These are phyloP conservation scores for Lasioglossum leucozonium DNA, from an alignment of 2,888 invertebrate genomes.

Conservation along the genomic window DNA sequence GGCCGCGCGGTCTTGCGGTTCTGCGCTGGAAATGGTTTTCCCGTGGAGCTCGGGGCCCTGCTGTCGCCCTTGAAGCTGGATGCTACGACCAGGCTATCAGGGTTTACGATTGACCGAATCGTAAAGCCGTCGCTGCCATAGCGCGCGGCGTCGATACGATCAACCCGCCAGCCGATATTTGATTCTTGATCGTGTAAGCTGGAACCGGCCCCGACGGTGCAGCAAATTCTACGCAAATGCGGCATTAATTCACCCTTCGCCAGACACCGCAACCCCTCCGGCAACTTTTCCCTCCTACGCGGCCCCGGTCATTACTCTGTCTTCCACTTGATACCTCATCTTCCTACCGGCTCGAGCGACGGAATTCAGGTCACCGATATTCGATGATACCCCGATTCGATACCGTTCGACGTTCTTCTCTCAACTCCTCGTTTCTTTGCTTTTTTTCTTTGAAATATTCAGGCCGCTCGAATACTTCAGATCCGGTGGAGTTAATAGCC, in stretches of 20 bases:
- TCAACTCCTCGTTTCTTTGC: not conserved
- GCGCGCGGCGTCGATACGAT: slow-evolving; percentile 25
- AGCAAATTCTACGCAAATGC: slow-evolving; percentile 59
- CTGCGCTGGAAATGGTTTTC: slow-evolving; percentile 24
- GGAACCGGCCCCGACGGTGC: slow-evolving; percentile 37
- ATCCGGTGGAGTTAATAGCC: not conserved
- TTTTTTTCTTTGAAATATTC: not conserved
- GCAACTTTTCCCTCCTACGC: slow-evolving; percentile 12
- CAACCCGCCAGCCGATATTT: slow-evolving; percentile 46
- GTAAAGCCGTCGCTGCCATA: slow-evolving; percentile 58
- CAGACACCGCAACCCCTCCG: slow-evolving; percentile 14
- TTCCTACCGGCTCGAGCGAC: slow-evolving; percentile 12
- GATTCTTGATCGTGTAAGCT: slow-evolving; percentile 61
- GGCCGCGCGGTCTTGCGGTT: slow-evolving; percentile 27
- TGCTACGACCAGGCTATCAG: slow-evolving; percentile 53
- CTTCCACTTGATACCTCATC: slow-evolving; percentile 40
- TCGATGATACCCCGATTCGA: slow-evolving; percentile 17
- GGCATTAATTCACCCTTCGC: slow-evolving; percentile 53
- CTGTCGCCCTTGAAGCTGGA: not conserved
- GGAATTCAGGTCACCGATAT: slow-evolving; percentile 44
- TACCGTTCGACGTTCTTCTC: not conserved
- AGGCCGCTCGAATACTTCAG: not conserved
- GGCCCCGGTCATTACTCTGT: slow-evolving; percentile 27
- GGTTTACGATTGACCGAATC: slow-evolving; percentile 73
- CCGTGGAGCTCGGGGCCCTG: not conserved